Percentiles rank a stretch among this genome's conserved stretches.
Evolutionary conservation across 2,797 vertebrate genomes (phyloP).

Genomic region (Enteromius fasciolatus): DNA sequence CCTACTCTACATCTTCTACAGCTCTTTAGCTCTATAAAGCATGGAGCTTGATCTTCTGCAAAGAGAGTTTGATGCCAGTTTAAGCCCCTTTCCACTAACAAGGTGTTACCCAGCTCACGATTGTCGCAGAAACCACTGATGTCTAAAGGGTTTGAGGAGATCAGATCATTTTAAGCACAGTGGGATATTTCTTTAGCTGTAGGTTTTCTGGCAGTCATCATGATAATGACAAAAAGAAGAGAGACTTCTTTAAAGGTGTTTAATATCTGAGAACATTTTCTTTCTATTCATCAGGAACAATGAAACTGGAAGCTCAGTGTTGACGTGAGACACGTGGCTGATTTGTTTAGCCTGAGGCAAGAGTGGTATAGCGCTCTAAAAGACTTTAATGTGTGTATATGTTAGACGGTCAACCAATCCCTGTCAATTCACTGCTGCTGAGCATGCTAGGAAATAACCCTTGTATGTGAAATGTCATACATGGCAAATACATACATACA

Average conservation of each 20-base stretch:
- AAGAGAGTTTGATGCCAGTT: background rate
- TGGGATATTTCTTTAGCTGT: slow-evolving; percentile 31
- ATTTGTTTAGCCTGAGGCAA: slow-evolving; percentile 45
- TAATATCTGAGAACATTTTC: slow-evolving; percentile 49
- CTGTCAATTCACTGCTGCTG: slow-evolving; percentile 49
- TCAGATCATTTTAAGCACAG: slow-evolving; percentile 21
- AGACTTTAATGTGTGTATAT: slow-evolving; percentile 37
- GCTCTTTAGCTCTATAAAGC: background rate
- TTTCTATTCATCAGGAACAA: slow-evolving; percentile 57
- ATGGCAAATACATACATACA: background rate
- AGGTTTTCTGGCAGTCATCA: slow-evolving; percentile 42
- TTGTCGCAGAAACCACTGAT: background rate
- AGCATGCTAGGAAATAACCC: slow-evolving; percentile 46
- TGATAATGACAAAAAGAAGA: slow-evolving; percentile 39
- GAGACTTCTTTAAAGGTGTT: slow-evolving; percentile 46
- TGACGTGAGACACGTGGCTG: slow-evolving; percentile 43
- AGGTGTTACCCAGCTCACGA: background rate
- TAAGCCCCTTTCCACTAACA: background rate
- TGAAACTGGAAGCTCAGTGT: slow-evolving; percentile 55
- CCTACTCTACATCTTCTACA: background rate
- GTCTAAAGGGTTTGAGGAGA: background rate
- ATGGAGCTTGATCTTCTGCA: background rate
- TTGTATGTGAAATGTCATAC: slow-evolving; percentile 34
- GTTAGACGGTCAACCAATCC: slow-evolving; percentile 23
- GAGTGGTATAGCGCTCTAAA: slow-evolving; percentile 20